Evolutionary conservation across 2,797 vertebrate genomes (phyloP).

Genomic region (Sardinella longiceps): DNA sequence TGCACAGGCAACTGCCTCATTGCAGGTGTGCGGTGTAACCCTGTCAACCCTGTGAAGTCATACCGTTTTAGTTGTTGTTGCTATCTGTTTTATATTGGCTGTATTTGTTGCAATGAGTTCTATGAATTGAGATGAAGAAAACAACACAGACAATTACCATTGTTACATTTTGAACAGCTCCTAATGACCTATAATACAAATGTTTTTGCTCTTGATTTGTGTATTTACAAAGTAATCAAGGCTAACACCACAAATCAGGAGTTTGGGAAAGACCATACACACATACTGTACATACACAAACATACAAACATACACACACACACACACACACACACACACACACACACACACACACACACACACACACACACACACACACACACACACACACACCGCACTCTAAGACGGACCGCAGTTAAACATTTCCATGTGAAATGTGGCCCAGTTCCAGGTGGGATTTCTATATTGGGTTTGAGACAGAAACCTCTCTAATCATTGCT

Average conservation of each 20-base stretch:
- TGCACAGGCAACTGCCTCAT: neutral
- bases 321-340: neutral
- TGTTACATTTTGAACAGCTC: too few relatives aligned
- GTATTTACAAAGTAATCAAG: too few relatives aligned
- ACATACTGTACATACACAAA: neutral
- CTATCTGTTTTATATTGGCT: too few relatives aligned
- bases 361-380: neutral
- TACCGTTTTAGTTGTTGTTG: neutral
- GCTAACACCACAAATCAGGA: too few relatives aligned
- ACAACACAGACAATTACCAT: too few relatives aligned
- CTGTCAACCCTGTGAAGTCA: neutral
- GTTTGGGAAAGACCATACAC: neutral
- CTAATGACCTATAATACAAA: too few relatives aligned
- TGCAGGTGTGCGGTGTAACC: neutral
- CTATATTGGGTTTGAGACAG: neutral
- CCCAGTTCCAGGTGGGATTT: neutral
- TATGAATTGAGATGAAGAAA: too few relatives aligned
- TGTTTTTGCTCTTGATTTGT: too few relatives aligned
- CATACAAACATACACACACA: neutral
- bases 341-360: neutral
- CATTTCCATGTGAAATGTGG: neutral
- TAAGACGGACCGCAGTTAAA: neutral
- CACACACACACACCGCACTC: conserved; percentile 12
- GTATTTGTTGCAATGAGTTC: too few relatives aligned
- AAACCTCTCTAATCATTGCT: conserved; percentile 5